A percentile compares a stretch with the other conserved stretches of the same genome.
Conservation (phyloP, 2,797 vertebrate genomes). For the Rhinogobio ventralis region DNA sequence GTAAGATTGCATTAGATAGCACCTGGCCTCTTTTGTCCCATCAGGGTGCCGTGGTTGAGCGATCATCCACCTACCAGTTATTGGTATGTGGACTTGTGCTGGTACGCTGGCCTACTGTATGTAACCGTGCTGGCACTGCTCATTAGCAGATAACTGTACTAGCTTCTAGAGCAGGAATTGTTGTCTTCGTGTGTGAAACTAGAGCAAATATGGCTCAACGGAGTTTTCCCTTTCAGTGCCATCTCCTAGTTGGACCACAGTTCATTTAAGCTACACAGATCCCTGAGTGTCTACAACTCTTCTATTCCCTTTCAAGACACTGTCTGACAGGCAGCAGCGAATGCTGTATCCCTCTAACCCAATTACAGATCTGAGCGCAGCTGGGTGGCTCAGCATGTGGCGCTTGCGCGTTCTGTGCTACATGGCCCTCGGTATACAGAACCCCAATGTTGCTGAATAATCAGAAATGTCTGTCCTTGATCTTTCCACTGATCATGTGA, state of each 20-base stretch:
- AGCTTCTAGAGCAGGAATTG: conserved; percentile 18
- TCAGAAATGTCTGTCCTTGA: conserved; percentile 43
- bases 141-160: conserved; percentile 30
- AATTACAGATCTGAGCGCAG: conserved; percentile 54
- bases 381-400: conserved; percentile 48
- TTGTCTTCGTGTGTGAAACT: conserved; percentile 39
- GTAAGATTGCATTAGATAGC: conserved; percentile 32
- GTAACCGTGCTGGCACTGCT: background rate
- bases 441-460: conserved; percentile 48
- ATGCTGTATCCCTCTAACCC: conserved; percentile 41
- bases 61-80: conserved; percentile 28
- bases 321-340: conserved; percentile 45
- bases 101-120: background rate
- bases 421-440: conserved; percentile 35
- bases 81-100: background rate
- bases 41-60: conserved; percentile 34
- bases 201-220: conserved; percentile 28
- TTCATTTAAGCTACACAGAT: conserved; percentile 44
- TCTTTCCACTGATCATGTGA: conserved; percentile 38
- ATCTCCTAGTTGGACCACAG: conserved; percentile 35
- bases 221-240: conserved; percentile 20
- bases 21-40: conserved; percentile 22
- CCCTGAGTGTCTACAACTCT: conserved; percentile 36
- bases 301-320: conserved; percentile 58
- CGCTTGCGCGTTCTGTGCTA: conserved; percentile 27